These are phyloP conservation scores for Toxonevra muliebris DNA, from an alignment of 2,888 invertebrate genomes.

Conservation along the genomic window DNA sequence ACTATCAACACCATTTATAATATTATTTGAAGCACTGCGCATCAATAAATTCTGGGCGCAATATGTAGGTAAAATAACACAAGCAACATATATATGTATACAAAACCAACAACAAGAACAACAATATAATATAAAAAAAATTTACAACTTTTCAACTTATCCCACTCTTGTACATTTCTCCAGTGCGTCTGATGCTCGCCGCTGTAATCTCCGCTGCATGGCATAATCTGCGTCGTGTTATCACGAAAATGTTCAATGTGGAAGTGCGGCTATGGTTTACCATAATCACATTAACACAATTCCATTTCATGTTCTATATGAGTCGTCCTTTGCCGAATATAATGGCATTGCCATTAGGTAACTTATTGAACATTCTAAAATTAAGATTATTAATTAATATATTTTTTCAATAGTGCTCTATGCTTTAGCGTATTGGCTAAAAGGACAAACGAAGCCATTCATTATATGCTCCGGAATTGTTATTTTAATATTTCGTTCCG, in stretches of 20 bases:
- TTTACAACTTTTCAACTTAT: background rate
- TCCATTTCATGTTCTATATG: conserved; percentile 97
- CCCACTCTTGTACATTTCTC: background rate
- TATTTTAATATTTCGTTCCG: conserved; percentile 89
- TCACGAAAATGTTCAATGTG: conserved; percentile 81
- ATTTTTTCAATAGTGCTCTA: conserved; percentile 74
- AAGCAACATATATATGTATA: conserved; percentile 8
- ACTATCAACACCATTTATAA: conserved; percentile 80
- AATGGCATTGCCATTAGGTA: conserved; percentile 92
- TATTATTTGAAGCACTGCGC: conserved; percentile 73
- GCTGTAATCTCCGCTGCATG: conserved; percentile 79
- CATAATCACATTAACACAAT: conserved; percentile 88
- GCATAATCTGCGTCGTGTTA: conserved; percentile 75
- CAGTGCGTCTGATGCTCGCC: conserved; percentile 83
- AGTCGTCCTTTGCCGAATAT: conserved; percentile 95
- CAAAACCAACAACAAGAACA: background rate
- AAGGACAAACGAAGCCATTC: conserved; percentile 77
- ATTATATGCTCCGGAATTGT: conserved; percentile 86
- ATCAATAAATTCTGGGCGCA: conserved; percentile 88
- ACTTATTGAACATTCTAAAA: conserved; percentile 44
- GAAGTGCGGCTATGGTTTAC: conserved; percentile 84
- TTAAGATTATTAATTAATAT: conserved; percentile 23
- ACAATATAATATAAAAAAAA: too few relatives aligned
- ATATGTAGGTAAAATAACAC: conserved; percentile 77
- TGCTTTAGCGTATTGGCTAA: conserved; percentile 86